These are phyloP conservation scores for Butorides virescens DNA, from an alignment of 2,113 vertebrate genomes.

Conservation along the genomic window DNA sequence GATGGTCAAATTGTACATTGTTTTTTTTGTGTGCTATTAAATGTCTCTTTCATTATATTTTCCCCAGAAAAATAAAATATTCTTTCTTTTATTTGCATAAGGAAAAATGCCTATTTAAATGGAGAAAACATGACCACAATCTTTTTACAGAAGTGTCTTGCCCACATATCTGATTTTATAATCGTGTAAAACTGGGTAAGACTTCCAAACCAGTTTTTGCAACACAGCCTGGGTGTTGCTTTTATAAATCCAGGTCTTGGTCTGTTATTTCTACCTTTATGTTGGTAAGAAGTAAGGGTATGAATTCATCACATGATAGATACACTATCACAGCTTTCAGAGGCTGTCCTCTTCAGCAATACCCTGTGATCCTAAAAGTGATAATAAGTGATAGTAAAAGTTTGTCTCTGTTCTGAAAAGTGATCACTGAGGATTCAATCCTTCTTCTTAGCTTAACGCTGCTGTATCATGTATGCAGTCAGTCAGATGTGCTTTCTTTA, in stretches of 20 bases:
- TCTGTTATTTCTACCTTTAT: not conserved
- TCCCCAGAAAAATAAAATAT: not conserved
- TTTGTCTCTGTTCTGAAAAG: not conserved
- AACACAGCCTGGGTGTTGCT: not conserved
- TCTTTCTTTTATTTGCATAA: not conserved
- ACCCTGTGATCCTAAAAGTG: not conserved
- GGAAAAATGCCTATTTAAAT: not conserved
- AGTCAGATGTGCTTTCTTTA: not conserved
- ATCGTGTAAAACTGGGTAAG: not conserved
- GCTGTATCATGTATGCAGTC: not conserved
- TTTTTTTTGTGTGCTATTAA: not conserved
- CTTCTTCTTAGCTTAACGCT: not conserved
- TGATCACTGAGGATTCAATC: not conserved
- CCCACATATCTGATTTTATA: not conserved
- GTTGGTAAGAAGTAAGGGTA: not conserved
- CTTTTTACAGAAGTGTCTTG: not conserved
- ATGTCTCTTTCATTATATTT: not conserved
- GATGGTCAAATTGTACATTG: not conserved
- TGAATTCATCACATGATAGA: not conserved
- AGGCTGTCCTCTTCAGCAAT: not conserved
- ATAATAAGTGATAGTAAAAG: not conserved
- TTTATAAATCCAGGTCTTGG: not conserved
- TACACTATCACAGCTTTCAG: not conserved
- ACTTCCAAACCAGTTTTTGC: not conserved
- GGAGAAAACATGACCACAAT: not conserved